Evolutionary conservation across 2,888 invertebrate genomes (phyloP), one percentile per base, ranked within the genome.

Genomic region (Matsumyia berberina): DNA sequence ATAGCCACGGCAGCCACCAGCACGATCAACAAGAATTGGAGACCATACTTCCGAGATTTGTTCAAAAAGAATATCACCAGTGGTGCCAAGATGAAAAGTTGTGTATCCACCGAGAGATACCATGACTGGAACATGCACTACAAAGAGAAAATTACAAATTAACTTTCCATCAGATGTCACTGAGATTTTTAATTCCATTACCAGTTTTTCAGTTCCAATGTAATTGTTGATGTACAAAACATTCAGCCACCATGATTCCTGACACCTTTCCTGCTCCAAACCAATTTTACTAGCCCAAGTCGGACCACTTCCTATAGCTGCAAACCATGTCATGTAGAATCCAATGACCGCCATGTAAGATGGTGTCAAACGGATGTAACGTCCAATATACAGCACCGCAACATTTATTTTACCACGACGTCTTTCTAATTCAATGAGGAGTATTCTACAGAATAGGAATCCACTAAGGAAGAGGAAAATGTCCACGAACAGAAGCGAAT

Each of bases 181-280:
- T 12, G 9, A 31, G 81, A 19, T 15, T 1, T 1, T 5, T 0
- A 0, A 1, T 53, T 15, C 9, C 37, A 86, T 87, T 86, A 90
- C 90, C 87, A 90, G 77, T 17, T 89, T 88, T 44, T 95, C 94
- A 2, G 94, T 94, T 55, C 94, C 93, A 11, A 95, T 92, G 88
- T 96, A 96, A 89, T 96, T 96, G 88, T 96, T 96, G 58, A 96
- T 92, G 89, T 96, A 96, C 35, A 96, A 90, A 49, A 96, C 92
- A 89, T 96, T 96, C 0, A 94, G 90, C 96, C 96, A 96, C 95
- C 96, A 96, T 0, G 94, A 94, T 0, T 92, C 91, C 85, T 93
- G 89, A 87, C 96, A 96, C 72, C 95, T 92, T 88, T 93, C 92
- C 57, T 90, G 90, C 86, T 94, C 94, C 37, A 93, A 88, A n/a